Percentiles rank a stretch among this genome's conserved stretches.
Conservation (phyloP, 1,140 invertebrate genomes). For the Hyphantria cunea region DNA sequence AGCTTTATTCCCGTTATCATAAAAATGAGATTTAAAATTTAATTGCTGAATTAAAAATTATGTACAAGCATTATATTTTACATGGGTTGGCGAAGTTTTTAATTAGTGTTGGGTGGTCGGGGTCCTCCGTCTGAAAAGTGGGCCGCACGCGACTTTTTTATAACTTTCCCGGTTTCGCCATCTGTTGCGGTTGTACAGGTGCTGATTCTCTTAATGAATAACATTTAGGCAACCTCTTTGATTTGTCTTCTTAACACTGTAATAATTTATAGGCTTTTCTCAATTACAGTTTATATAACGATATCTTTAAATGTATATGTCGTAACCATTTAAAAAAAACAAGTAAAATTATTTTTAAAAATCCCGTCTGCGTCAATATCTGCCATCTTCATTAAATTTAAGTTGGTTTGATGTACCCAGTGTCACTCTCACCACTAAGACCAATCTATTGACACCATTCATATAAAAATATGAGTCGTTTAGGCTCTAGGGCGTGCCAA, state of each 20-base stretch:
- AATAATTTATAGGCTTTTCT: too few relatives aligned
- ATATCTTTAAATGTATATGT: too few relatives aligned
- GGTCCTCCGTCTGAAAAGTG: background rate
- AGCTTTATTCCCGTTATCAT: constrained; percentile 46
- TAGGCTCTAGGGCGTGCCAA: too few relatives aligned
- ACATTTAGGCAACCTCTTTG: background rate
- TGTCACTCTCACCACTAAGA: too few relatives aligned
- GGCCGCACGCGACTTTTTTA: constrained; percentile 42
- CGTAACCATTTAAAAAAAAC: too few relatives aligned
- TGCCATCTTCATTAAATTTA: too few relatives aligned
- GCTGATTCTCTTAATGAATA: constrained; percentile 12
- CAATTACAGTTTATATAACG: too few relatives aligned
- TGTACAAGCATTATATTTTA: constrained; percentile 61
- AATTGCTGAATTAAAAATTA: constrained; percentile 45
- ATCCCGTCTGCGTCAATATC: too few relatives aligned
- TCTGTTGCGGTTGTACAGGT: constrained; percentile 6
- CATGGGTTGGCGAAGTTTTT: constrained; percentile 60
- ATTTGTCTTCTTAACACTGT: background rate
- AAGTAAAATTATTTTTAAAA: too few relatives aligned
- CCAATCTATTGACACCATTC: too few relatives aligned
- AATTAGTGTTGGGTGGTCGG: constrained; percentile 57
- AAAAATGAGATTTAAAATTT: constrained; percentile 58
- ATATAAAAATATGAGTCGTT: too few relatives aligned
- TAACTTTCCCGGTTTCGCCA: constrained; percentile 28
- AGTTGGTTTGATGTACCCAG: too few relatives aligned